Conservation (phyloP, 2,888 invertebrate species). For the Caenorhabditis angaria region DNA sequence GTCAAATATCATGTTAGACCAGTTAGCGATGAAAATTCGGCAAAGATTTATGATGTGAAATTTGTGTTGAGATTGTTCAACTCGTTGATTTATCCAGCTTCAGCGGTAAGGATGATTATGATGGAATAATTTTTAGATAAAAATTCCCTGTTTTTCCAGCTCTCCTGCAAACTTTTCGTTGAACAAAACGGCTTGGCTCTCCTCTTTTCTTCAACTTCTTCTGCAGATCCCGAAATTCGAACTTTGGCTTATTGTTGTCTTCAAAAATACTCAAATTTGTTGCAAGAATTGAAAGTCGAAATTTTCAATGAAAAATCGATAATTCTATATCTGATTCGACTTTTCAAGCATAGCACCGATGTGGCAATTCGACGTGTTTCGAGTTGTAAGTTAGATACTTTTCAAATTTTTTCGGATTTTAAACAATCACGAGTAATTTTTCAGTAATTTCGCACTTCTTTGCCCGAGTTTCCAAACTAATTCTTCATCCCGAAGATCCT, state of each 20-base stretch:
- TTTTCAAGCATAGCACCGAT: constrained; percentile 60
- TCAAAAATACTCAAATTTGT: constrained; percentile 48
- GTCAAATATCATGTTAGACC: constrained; percentile 40
- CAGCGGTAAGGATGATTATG: constrained; percentile 40
- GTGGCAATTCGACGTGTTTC: constrained; percentile 43
- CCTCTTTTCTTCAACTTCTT: constrained; percentile 56
- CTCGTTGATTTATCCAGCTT: constrained; percentile 48
- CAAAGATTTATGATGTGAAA: constrained; percentile 41
- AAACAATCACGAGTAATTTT: constrained; percentile 12
- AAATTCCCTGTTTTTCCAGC: constrained; percentile 28
- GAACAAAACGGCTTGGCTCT: constrained; percentile 56
- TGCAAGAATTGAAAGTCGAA: constrained; percentile 56
- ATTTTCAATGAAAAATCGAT: constrained; percentile 55
- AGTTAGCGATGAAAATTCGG: constrained; percentile 25
- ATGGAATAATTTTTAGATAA: not conserved
- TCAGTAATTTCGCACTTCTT: constrained; percentile 80
- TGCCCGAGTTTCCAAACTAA: constrained; percentile 80
- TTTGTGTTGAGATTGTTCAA: constrained; percentile 55
- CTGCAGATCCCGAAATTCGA: constrained; percentile 40
- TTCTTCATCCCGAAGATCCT: constrained; percentile 81
- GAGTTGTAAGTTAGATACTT: constrained; percentile 44
- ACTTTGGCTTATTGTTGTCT: constrained; percentile 53
- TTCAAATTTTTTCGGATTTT: constrained; percentile 7
- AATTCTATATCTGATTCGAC: constrained; percentile 49
- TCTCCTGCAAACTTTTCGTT: constrained; percentile 54